phyloP scores from a whole-genome alignment of 2,797 vertebrate genomes.

The Enteromius afrohamiltoni region DNA sequence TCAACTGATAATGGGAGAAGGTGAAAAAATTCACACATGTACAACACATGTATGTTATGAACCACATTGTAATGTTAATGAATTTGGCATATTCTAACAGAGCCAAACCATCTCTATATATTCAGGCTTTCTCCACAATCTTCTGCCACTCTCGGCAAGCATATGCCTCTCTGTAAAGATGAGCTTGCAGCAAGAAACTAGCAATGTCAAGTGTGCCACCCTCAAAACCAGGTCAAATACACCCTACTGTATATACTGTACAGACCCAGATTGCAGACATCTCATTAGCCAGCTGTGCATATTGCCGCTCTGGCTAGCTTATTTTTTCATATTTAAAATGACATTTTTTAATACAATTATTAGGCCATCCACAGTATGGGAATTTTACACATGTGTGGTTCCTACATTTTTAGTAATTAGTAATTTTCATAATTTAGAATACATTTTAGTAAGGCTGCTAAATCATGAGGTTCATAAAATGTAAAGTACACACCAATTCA shows the following conservation, averaged over 20 bases:
- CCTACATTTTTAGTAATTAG: too few species aligned
- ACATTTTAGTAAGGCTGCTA: too few species aligned
- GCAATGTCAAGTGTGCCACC: background rate
- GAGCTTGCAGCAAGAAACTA: background rate
- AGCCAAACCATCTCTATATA: background rate
- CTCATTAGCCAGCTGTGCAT: background rate
- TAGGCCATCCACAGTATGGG: too few species aligned
- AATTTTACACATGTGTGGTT: too few species aligned
- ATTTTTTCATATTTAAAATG: too few species aligned
- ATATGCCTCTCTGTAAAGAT: background rate
- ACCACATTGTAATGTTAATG: background rate
- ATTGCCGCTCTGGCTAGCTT: background rate
- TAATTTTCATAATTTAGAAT: too few species aligned
- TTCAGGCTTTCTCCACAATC: background rate
- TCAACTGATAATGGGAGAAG: too few species aligned
- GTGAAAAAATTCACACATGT: too few species aligned
- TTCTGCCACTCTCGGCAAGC: background rate
- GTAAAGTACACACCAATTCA: background rate
- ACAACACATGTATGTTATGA: too few species aligned
- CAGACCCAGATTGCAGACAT: background rate
- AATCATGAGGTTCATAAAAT: background rate
- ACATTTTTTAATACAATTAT: too few species aligned
- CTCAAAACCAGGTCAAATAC: slow-evolving; percentile 8
- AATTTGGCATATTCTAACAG: background rate
- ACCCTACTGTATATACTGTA: background rate